Evolutionary conservation across 2,888 invertebrate genomes (phyloP).

Genomic region (Drepana falcataria): DNA sequence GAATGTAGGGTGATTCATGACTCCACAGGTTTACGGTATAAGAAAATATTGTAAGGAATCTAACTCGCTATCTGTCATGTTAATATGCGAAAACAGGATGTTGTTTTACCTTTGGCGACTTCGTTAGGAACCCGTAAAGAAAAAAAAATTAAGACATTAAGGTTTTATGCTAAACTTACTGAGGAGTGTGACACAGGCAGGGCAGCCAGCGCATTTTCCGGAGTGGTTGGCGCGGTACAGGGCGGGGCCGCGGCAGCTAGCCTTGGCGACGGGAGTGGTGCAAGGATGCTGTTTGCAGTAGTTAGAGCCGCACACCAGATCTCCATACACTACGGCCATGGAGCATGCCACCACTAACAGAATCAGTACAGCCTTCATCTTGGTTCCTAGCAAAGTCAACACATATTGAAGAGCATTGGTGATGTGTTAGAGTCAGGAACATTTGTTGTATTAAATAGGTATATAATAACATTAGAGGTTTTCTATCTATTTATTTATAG

Average conservation of each 20-base stretch:
- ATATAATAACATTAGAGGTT: too few relatives aligned
- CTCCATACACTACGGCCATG: constrained; percentile 48
- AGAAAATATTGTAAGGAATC: too few relatives aligned
- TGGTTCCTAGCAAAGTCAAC: constrained; percentile 17
- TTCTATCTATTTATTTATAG: too few relatives aligned
- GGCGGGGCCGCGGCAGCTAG: constrained; percentile 47
- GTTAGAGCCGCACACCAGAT: constrained; percentile 59
- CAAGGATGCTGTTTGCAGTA: constrained; percentile 66
- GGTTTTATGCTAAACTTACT: constrained; percentile 32
- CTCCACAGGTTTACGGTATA: too few relatives aligned
- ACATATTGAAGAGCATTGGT: background rate
- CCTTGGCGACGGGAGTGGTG: constrained; percentile 27
- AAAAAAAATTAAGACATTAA: background rate
- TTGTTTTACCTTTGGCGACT: too few relatives aligned
- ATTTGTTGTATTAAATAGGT: too few relatives aligned
- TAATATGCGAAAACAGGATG: too few relatives aligned
- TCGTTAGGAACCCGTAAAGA: too few relatives aligned
- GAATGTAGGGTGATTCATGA: too few relatives aligned
- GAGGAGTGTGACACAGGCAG: constrained; percentile 62
- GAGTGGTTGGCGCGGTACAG: constrained; percentile 54
- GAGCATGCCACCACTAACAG: constrained; percentile 47
- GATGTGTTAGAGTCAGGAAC: too few relatives aligned
- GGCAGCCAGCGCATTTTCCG: constrained; percentile 69
- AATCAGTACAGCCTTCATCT: constrained; percentile 56
- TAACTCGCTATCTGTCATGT: too few relatives aligned